Conservation (phyloP, 2,113 vertebrate species). For the Setophaga kirtlandii region DNA sequence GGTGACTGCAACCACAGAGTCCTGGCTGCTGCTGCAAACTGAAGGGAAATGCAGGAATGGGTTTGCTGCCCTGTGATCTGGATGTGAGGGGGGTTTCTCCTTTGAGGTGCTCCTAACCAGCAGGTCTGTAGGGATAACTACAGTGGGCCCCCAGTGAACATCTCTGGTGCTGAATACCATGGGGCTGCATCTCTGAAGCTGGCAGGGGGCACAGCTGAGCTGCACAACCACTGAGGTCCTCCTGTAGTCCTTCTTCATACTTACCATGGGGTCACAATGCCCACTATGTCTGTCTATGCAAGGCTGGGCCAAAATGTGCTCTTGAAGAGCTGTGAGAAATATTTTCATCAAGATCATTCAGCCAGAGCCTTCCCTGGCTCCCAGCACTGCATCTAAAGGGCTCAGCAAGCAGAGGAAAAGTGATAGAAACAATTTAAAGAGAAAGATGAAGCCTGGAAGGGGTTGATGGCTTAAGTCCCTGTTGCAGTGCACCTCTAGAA, state of each 20-base stretch:
- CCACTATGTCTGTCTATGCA: not conserved
- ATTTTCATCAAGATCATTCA: not conserved
- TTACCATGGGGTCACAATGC: accelerated
- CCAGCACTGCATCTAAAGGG: not conserved
- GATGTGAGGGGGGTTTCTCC: not conserved
- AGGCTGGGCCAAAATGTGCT: not conserved
- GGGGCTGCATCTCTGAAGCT: not conserved
- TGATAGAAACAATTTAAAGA: not conserved
- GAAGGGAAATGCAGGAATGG: not conserved
- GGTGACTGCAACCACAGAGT: not conserved
- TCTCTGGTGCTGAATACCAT: not conserved
- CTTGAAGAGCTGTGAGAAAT: not conserved
- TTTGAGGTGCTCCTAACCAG: accelerated
- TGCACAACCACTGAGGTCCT: not conserved
- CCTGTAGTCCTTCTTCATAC: not conserved
- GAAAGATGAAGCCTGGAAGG: not conserved
- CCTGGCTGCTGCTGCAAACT: not conserved
- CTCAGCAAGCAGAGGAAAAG: not conserved
- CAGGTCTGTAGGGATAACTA: not conserved
- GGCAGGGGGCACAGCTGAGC: not conserved
- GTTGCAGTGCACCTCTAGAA: not conserved
- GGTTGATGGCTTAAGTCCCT: not conserved
- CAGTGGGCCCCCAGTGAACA: accelerated
- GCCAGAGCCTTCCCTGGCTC: not conserved
- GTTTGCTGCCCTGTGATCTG: not conserved